Evolutionary conservation across 1,140 invertebrate genomes (phyloP).

Genomic region (Brachionus paranguensis): DNA sequence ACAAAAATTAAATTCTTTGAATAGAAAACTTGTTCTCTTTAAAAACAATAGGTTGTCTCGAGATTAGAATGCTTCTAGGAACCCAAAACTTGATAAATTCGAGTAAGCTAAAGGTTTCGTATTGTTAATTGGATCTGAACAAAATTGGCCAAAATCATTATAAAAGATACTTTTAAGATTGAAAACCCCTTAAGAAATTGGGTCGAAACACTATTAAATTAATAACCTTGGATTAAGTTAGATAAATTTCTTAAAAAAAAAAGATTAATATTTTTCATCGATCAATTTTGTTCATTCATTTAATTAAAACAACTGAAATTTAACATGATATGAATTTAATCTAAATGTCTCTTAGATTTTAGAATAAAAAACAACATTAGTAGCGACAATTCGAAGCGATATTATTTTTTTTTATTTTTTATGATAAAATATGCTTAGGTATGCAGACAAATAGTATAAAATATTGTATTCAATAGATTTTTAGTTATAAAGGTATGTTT

Average conservation of each 20-base stretch:
- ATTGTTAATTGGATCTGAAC: background rate
- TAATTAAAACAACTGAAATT: background rate
- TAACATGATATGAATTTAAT: background rate
- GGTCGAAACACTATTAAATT: background rate
- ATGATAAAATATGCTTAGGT: background rate
- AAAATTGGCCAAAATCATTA: background rate
- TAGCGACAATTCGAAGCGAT: background rate
- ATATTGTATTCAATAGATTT: background rate
- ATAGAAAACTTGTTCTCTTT: background rate
- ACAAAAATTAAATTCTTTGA: background rate
- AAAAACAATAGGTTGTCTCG: background rate
- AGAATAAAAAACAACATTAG: background rate
- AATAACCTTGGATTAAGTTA: background rate
- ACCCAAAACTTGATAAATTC: background rate
- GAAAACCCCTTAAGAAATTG: background rate
- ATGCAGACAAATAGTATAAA: background rate
- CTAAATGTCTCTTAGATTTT: background rate
- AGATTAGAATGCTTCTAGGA: background rate
- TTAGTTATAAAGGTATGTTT: background rate
- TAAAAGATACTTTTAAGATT: background rate
- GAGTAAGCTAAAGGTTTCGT: background rate
- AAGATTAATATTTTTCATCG: background rate
- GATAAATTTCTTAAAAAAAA: background rate
- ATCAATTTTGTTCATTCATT: background rate
- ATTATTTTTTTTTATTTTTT: background rate